Evolutionary conservation across 2,888 invertebrate genomes (phyloP).

Genomic region (Heliconius sara): DNA sequence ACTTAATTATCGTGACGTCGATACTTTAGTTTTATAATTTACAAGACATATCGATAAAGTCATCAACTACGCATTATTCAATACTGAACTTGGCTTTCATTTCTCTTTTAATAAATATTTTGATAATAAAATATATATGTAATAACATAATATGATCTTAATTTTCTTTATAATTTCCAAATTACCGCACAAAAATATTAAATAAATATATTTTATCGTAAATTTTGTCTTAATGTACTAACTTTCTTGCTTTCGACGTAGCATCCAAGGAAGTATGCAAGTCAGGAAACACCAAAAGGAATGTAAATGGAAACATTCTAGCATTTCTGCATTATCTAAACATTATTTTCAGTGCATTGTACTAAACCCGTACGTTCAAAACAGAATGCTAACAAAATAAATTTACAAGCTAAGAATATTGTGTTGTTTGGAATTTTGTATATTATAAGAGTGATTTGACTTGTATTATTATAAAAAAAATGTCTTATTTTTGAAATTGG

Average conservation of each 20-base stretch:
- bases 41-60: too few relatives aligned
- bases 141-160: too few relatives aligned
- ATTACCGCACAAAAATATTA: too few relatives aligned
- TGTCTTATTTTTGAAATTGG: too few relatives aligned
- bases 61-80: too few relatives aligned
- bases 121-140: too few relatives aligned
- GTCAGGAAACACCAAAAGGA: background rate
- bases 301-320: constrained; percentile 23
- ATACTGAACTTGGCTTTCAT: too few relatives aligned
- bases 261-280: background rate
- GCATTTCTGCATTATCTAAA: constrained; percentile 20
- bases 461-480: background rate
- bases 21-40: too few relatives aligned
- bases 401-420: background rate
- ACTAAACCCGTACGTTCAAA: background rate
- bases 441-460: background rate
- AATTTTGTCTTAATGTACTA: background rate
- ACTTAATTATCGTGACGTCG: too few relatives aligned
- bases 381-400: constrained; percentile 9
- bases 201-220: background rate
- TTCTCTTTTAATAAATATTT: too few relatives aligned
- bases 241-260: background rate
- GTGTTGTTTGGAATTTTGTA: background rate
- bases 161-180: too few relatives aligned
- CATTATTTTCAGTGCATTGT: constrained; percentile 8